A percentile compares a stretch with the other conserved stretches of the same genome.
These are phyloP conservation scores for Palythoa grandis DNA, from an alignment of 92 coral and sea anemone species.

Conservation along the genomic window DNA sequence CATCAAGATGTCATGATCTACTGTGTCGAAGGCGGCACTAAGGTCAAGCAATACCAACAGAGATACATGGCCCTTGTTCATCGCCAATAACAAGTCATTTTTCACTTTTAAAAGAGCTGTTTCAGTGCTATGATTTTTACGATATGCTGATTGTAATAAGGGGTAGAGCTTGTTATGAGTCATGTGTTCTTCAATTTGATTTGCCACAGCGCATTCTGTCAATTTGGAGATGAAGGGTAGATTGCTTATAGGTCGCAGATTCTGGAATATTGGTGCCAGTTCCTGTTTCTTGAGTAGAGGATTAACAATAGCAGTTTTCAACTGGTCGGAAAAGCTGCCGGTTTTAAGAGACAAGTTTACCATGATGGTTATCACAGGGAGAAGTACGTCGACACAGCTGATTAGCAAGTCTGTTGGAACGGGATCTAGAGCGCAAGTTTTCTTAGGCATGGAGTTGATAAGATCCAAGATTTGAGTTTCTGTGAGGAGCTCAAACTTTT, in stretches of 20 bases:
- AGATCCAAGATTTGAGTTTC: constrained; percentile 39
- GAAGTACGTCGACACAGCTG: constrained; percentile 15
- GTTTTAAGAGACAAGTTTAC: constrained; percentile 32
- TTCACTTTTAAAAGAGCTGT: too few relatives aligned
- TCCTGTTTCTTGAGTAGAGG: constrained; percentile 41
- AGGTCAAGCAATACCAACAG: constrained; percentile 28
- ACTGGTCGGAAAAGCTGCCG: constrained; percentile 40
- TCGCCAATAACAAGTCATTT: too few relatives aligned
- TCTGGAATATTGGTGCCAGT: constrained; percentile 37
- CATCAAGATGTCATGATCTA: constrained; percentile 11
- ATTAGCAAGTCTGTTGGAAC: constrained; percentile 20
- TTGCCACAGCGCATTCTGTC: constrained; percentile 46
- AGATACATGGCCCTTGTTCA: constrained; percentile 39
- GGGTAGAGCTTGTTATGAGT: constrained; percentile 40
- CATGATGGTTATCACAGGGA: constrained; percentile 3
- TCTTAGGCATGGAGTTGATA: constrained; percentile 37
- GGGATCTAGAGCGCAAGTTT: constrained; percentile 17
- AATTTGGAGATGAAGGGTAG: constrained; percentile 44
- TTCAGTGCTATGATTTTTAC: too few relatives aligned
- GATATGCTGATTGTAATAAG: constrained; percentile 31
- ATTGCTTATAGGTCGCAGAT: constrained; percentile 38
- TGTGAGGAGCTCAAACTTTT: constrained; percentile 35
- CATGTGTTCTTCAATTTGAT: constrained; percentile 42
- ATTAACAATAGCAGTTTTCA: constrained; percentile 37
- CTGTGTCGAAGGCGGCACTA: too few relatives aligned